These are phyloP conservation scores for Cochlearius cochlearius DNA, from an alignment of 2,113 vertebrate species.

Conservation along the genomic window DNA sequence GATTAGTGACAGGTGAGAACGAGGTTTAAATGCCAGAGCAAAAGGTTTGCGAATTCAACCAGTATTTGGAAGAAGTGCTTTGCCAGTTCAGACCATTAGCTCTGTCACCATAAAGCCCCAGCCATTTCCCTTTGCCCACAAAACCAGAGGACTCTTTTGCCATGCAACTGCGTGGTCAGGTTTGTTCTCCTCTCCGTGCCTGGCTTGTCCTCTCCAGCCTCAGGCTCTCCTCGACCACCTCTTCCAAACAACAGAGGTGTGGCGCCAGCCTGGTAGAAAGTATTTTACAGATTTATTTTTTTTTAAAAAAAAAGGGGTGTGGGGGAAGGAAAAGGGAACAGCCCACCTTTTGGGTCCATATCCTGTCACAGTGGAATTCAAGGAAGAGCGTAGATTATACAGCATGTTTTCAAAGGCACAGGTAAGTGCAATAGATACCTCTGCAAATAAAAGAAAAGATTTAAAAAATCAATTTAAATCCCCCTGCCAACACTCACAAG, in stretches of 20 bases:
- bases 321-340: neutral
- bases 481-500: neutral
- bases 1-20: neutral
- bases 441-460: neutral
- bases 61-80: neutral
- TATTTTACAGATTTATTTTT: neutral
- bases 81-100: neutral
- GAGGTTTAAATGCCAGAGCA: neutral
- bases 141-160: neutral
- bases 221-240: neutral
- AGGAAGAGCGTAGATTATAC: neutral
- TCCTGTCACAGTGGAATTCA: neutral
- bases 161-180: too few species aligned
- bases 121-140: neutral
- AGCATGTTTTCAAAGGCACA: neutral
- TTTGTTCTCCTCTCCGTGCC: neutral
- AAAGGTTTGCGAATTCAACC: neutral
- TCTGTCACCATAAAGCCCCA: neutral
- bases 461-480: neutral
- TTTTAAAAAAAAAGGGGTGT: fast-evolving
- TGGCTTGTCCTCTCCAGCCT: neutral
- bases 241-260: neutral
- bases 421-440: neutral
- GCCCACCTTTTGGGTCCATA: neutral
- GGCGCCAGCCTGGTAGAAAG: neutral